Evolutionary conservation across 2,113 vertebrate genomes (phyloP), one percentile per base, ranked within the genome.

Genomic region (Mungos mungo): DNA sequence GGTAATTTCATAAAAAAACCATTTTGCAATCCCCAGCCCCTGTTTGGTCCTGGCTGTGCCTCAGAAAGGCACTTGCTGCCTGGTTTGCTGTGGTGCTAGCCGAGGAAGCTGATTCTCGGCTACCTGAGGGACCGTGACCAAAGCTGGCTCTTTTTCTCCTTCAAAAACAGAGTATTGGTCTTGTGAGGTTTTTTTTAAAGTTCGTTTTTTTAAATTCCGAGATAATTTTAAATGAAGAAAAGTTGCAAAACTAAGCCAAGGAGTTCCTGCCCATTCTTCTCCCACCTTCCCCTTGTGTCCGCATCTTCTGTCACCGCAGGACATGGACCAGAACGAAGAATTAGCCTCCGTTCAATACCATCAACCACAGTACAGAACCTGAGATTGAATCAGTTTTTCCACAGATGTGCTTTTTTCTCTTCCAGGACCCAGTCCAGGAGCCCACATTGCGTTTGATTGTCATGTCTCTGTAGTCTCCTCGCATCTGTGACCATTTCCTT

Each of bases 211-310:
- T 57, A 4, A 87, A 41, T 79, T 79, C 93, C 80, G 66, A 90
- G 74, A 35, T 93, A 52, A 71, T 92, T 80, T 94, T 80, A 89
- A 92, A 94, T 33, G 90, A 79, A 11, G 33, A 91, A 94, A 83
- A 88, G 68, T 93, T 94, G 19, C 38, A 91, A 65, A 95, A 83
- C 93, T 72, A 94, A 18, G 71, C 71, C 63, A 41, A 23, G 82
- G 41, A 86, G 72, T 89, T 86, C n/a, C 10, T 90, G 27, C 72
- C 50, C 19, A 31, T 74, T 92, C 35, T 81, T 96, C 19, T 52
- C 27, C 21, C 45, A 68, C 15, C 68, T 68, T 80, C n/a, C 79
- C 47, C 35, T 66, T 72, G 41, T 13, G 65, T 88, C 88, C 52
- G 52, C 16, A 19, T 92, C 38, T 60, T 88, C 21, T 4, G 8